Conservation (phyloP, 1,140 invertebrate species). For the Orchestia grillus region DNA sequence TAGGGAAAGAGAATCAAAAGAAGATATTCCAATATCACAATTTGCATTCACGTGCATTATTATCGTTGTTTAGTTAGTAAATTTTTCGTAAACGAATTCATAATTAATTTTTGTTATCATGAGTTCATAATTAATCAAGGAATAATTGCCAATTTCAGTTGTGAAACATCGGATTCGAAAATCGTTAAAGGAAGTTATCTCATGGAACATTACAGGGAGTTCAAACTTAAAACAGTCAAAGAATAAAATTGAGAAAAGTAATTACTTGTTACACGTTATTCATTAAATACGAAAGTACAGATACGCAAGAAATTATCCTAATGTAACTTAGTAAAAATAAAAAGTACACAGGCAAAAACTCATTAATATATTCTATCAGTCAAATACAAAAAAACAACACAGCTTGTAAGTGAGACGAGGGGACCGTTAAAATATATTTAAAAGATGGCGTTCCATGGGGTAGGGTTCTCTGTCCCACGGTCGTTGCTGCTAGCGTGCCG, state of each 20-base stretch:
- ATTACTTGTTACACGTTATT: slow-evolving; percentile 2
- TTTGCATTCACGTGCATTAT: too few species aligned
- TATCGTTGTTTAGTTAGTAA: too few species aligned
- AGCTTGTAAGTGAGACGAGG: neutral
- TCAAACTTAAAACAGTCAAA: neutral
- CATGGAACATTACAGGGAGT: neutral
- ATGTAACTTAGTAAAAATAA: neutral
- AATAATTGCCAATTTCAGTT: neutral
- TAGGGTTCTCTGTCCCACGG: neutral
- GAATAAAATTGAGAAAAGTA: neutral
- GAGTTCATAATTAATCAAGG: too few species aligned
- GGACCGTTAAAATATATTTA: neutral
- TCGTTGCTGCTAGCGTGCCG: neutral
- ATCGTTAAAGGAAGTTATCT: neutral
- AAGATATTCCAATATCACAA: too few species aligned
- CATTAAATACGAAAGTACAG: neutral
- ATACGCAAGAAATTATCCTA: neutral
- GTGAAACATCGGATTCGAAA: neutral
- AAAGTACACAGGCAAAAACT: neutral
- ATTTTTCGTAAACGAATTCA: too few species aligned
- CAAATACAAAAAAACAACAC: neutral
- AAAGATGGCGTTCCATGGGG: neutral
- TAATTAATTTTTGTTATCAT: too few species aligned
- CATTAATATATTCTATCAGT: neutral
- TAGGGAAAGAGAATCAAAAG: too few species aligned